Conservation (phyloP, 2,888 invertebrate genomes). For the Drosophila paracracens region DNA sequence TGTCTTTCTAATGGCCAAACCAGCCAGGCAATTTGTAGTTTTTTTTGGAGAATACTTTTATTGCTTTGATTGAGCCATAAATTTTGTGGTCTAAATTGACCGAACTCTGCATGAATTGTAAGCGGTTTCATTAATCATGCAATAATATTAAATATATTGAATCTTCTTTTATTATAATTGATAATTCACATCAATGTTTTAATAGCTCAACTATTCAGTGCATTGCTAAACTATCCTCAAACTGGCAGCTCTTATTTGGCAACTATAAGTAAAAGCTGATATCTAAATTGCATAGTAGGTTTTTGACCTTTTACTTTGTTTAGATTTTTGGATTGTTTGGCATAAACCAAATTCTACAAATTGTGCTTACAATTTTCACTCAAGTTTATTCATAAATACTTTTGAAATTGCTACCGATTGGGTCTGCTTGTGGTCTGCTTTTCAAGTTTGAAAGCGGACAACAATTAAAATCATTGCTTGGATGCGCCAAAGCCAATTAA, state of each 20-base stretch:
- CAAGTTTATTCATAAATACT: neutral
- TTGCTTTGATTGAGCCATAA: conserved; percentile 10
- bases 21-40: conserved; percentile 20
- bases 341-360: neutral
- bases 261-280: neutral
- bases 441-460: conserved; percentile 5
- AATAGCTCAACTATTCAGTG: neutral
- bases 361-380: neutral
- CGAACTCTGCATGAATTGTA: neutral
- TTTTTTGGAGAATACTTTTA: conserved; percentile 2
- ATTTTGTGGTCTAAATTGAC: neutral
- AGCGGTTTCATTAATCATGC: neutral
- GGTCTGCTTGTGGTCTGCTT: neutral
- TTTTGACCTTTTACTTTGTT: neutral
- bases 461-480: conserved; percentile 20
- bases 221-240: neutral
- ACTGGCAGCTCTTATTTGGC: neutral
- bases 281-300: neutral
- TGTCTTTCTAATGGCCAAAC: neutral
- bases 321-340: neutral
- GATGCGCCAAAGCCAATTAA: conserved; percentile 21
- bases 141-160: neutral
- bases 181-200: neutral
- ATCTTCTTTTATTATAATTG: neutral
- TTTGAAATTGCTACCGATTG: neutral